A percentile compares a stretch with the other conserved stretches of the same genome.
These are phyloP conservation scores for Andrena chrysosceles DNA, from an alignment of 2,888 invertebrate genomes.

Conservation along the genomic window DNA sequence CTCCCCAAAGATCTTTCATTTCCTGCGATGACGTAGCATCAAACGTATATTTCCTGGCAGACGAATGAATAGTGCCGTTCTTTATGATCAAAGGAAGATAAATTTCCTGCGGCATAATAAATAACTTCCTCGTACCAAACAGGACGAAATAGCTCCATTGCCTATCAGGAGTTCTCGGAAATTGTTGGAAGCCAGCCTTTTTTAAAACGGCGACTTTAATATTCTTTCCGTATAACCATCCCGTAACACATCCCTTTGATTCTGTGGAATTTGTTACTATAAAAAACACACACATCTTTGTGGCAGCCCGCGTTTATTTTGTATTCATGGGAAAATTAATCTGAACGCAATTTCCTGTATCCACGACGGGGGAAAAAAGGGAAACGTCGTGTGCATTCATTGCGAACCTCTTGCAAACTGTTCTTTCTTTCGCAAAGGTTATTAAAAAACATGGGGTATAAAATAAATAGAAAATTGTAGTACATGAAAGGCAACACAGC, in stretches of 20 bases:
- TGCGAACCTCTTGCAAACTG: not conserved
- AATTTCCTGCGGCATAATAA: constrained; percentile 55
- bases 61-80: constrained; percentile 34
- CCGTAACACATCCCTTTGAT: constrained; percentile 1
- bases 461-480: not conserved
- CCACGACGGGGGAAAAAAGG: not conserved
- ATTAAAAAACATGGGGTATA: not conserved
- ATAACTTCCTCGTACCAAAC: constrained; percentile 42
- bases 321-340: constrained; percentile 25
- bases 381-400: not conserved
- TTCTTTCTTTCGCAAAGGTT: not conserved
- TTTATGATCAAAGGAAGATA: constrained; percentile 53
- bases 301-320: not conserved
- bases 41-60: constrained; percentile 20
- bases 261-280: constrained; percentile 24
- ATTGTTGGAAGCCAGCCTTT: constrained; percentile 21
- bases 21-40: constrained; percentile 7
- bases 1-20: constrained; percentile 14
- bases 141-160: constrained; percentile 27
- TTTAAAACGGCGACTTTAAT: constrained; percentile 16
- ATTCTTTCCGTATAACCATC: constrained; percentile 13
- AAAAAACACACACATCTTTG: constrained; percentile 1
- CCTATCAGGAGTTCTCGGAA: constrained; percentile 29
- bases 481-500: not conserved
- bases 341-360: constrained; percentile 16